These are phyloP conservation scores for Lottia scabra DNA, from an alignment of 2,888 invertebrate genomes.

Conservation along the genomic window DNA sequence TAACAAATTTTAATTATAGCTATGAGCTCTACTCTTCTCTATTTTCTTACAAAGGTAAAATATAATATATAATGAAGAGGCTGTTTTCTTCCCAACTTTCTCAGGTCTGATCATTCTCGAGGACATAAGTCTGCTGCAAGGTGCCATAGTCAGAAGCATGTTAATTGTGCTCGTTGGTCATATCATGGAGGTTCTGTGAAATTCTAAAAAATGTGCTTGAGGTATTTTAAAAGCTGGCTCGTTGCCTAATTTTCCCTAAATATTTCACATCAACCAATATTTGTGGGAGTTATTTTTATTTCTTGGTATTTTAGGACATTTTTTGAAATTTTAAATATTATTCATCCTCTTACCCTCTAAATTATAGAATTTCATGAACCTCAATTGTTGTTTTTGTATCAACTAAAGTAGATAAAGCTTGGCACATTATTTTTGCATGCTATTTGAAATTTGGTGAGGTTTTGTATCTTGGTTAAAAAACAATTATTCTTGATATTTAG, in stretches of 20 bases:
- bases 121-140: conserved; percentile 23
- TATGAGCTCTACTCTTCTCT: background rate
- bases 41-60: conserved; percentile 7
- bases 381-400: too few species aligned
- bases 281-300: background rate
- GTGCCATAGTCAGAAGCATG: conserved; percentile 11
- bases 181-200: conserved; percentile 4
- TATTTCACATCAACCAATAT: too few species aligned
- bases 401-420: too few species aligned
- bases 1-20: background rate
- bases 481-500: too few species aligned
- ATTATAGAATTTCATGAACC: too few species aligned
- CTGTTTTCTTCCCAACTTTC: conserved; percentile 18
- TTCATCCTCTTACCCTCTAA: background rate
- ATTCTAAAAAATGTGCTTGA: background rate
- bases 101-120: conserved; percentile 25
- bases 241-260: too few species aligned
- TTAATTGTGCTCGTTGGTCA: background rate
- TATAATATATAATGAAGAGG: conserved; percentile 16
- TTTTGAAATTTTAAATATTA: background rate
- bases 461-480: too few species aligned
- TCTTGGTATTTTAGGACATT: background rate
- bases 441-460: too few species aligned
- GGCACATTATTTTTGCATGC: too few species aligned
- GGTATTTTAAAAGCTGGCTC: too few species aligned